Evolutionary conservation across 1,140 invertebrate genomes (phyloP).

Genomic region (Panagrolaimus sp.): DNA sequence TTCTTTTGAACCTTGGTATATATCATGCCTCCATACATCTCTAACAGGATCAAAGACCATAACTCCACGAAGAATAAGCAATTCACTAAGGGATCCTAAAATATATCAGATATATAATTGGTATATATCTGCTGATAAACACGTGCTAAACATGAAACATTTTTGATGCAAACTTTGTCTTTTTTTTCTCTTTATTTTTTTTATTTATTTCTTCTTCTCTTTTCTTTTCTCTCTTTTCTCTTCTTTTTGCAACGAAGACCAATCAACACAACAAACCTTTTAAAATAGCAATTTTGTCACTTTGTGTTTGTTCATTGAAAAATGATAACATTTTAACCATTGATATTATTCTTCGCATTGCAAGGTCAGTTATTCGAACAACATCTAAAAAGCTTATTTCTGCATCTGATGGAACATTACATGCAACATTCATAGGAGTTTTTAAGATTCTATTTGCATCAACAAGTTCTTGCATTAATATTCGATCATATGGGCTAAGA

Average conservation of each 20-base stretch:
- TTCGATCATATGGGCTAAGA: background rate
- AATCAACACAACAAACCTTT: slow-evolving; percentile 20
- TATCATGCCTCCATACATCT: slow-evolving; percentile 19
- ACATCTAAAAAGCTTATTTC: slow-evolving; percentile 21
- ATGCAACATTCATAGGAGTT: slow-evolving; percentile 23
- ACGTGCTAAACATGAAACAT: background rate
- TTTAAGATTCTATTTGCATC: slow-evolving; percentile 24
- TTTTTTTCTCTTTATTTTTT: background rate
- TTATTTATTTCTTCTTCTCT: background rate
- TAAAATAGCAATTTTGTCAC: slow-evolving; percentile 27
- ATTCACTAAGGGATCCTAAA: slow-evolving; percentile 23
- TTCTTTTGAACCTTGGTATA: slow-evolving; percentile 15
- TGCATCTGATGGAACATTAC: slow-evolving; percentile 19
- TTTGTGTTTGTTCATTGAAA: slow-evolving; percentile 14
- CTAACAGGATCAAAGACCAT: slow-evolving; percentile 24
- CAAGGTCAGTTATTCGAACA: slow-evolving; percentile 23
- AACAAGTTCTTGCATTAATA: slow-evolving; percentile 16
- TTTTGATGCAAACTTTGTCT: background rate
- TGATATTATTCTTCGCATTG: slow-evolving; percentile 25
- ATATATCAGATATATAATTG: background rate
- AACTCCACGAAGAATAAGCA: slow-evolving; percentile 27
- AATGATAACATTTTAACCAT: slow-evolving; percentile 22
- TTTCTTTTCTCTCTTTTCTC: background rate
- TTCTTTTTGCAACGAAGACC: background rate
- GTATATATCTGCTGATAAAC: no score